These are phyloP conservation scores for Aplocera efformata DNA, from an alignment of 2,888 invertebrate genomes.

Conservation along the genomic window DNA sequence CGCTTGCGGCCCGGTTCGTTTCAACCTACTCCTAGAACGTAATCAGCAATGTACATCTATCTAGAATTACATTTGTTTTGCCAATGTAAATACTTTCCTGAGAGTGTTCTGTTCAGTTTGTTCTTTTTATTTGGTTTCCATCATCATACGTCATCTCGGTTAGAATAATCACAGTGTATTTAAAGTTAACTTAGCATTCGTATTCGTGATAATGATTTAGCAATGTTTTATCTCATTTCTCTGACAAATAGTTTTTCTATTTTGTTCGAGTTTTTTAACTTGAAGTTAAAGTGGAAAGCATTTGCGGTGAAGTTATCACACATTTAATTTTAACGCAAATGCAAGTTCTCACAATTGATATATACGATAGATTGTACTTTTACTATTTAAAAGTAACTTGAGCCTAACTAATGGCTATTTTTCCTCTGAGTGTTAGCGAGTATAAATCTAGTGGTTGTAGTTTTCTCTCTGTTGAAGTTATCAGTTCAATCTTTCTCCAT, in stretches of 20 bases:
- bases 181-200: not conserved
- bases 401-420: too few species aligned
- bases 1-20: slow-evolving; percentile 42
- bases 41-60: slow-evolving; percentile 36
- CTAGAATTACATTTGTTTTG: slow-evolving; percentile 39
- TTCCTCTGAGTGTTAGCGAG: too few species aligned
- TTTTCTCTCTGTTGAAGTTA: slow-evolving; percentile 2
- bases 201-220: too few species aligned
- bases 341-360: too few species aligned
- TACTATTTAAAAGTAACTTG: too few species aligned
- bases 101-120: slow-evolving; percentile 11
- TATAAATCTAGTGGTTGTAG: slow-evolving; percentile 7
- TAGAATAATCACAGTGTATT: slow-evolving; percentile 2
- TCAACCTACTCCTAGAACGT: slow-evolving; percentile 29
- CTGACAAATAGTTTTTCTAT: too few species aligned
- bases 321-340: too few species aligned
- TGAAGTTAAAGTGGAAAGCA: too few species aligned
- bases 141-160: slow-evolving; percentile 18
- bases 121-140: slow-evolving; percentile 23
- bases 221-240: too few species aligned
- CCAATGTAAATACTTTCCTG: slow-evolving; percentile 22
- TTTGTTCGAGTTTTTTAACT: too few species aligned
- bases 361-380: too few species aligned
- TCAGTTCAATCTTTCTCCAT: slow-evolving; percentile 6
- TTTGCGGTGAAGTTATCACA: too few species aligned